Conservation (phyloP, 1,140 invertebrate genomes). For the Drosophila nebulosa region DNA sequence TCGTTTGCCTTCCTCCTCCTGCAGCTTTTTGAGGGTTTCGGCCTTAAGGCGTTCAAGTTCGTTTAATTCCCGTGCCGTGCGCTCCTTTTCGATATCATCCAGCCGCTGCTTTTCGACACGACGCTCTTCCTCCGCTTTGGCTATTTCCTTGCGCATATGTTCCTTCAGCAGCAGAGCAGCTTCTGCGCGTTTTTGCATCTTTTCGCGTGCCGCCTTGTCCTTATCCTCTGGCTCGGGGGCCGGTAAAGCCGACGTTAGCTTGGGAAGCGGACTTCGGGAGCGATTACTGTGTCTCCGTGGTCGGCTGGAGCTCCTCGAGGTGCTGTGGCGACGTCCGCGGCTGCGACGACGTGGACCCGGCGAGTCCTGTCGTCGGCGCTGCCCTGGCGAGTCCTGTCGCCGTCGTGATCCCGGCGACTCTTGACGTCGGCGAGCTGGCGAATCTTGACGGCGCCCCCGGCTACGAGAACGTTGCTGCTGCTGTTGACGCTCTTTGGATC, state of each 20-base stretch:
- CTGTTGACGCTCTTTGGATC: slow-evolving; percentile 40
- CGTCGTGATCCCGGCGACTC: slow-evolving; percentile 12
- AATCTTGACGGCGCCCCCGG: slow-evolving; percentile 50
- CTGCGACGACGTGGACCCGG: slow-evolving; percentile 40
- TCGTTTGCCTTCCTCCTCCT: slow-evolving; percentile 63
- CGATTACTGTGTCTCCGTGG: slow-evolving; percentile 30
- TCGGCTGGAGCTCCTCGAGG: slow-evolving; percentile 49
- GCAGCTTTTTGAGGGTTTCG: slow-evolving; percentile 71
- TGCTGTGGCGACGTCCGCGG: slow-evolving; percentile 51
- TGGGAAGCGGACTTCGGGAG: slow-evolving; percentile 47
- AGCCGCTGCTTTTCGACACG: slow-evolving; percentile 76
- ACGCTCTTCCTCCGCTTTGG: slow-evolving; percentile 79
- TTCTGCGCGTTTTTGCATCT: slow-evolving; percentile 81
- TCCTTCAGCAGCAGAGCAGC: slow-evolving; percentile 82
- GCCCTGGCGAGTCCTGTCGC: slow-evolving; percentile 19
- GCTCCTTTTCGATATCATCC: slow-evolving; percentile 75
- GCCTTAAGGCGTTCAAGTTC: slow-evolving; percentile 73
- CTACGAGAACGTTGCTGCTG: slow-evolving; percentile 52
- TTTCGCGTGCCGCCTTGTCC: slow-evolving; percentile 72
- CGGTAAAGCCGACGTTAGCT: slow-evolving; percentile 28
- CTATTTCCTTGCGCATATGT: slow-evolving; percentile 83
- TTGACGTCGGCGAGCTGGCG: slow-evolving; percentile 13
- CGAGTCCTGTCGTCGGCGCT: slow-evolving; percentile 29
- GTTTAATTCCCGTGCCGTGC: slow-evolving; percentile 69
- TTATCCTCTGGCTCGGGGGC: slow-evolving; percentile 47